Percentiles rank a stretch among this genome's conserved stretches.
Evolutionary conservation across 2,113 vertebrate species (phyloP).

Genomic region (Rafetus swinhoei): DNA sequence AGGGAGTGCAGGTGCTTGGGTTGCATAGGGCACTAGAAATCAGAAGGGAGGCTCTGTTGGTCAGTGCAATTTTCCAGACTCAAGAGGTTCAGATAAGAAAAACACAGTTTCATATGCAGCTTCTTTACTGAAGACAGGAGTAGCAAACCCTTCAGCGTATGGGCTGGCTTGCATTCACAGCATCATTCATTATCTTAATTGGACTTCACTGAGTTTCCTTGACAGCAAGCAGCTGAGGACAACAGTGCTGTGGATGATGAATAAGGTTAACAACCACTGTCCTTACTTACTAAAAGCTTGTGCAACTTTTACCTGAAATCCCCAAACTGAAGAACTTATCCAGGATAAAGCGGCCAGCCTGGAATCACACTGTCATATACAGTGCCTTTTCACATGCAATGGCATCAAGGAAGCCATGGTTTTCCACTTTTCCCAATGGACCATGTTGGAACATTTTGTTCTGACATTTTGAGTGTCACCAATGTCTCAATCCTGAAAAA

Average conservation of each 20-base stretch:
- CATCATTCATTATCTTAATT: background rate
- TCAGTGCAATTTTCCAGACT: background rate
- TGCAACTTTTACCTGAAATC: background rate
- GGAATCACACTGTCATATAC: fast-evolving
- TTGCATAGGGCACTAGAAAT: too few species aligned
- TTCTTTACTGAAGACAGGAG: background rate
- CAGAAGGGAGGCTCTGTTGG: background rate
- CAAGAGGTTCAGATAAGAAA: background rate
- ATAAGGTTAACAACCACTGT: background rate
- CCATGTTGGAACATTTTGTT: fast-evolving
- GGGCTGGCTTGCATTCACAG: background rate
- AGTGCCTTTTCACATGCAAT: background rate
- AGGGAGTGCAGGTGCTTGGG: too few species aligned
- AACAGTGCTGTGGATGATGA: background rate
- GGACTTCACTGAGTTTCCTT: background rate
- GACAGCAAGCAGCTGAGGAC: background rate
- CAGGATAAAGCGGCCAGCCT: background rate
- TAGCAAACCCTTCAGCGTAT: background rate
- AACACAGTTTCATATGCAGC: background rate
- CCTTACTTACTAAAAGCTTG: background rate
- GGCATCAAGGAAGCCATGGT: background rate
- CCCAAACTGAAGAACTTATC: background rate
- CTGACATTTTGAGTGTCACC: background rate
- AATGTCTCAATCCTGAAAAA: background rate
- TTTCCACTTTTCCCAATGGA: background rate